Evolutionary conservation across 2,797 vertebrate genomes (phyloP), one percentile per base, ranked within the genome.

Genomic region (Pogoniulus pusillus): DNA sequence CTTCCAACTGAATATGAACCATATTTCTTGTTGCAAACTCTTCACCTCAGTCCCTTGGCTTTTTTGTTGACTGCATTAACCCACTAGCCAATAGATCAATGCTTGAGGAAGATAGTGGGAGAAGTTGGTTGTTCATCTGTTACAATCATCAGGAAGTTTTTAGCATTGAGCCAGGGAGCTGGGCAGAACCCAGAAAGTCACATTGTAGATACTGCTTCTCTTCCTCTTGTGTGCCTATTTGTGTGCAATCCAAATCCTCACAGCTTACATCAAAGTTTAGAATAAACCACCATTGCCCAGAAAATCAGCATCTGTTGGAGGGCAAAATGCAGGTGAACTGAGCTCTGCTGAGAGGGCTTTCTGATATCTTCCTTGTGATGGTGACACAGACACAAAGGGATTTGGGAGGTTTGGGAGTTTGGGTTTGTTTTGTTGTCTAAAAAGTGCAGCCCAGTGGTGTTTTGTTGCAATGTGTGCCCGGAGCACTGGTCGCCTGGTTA

Each of bases 391-490:
- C 2, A 2, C 9, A 47, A n/a, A 47, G 24, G 24, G 19, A 53
- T 35, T 39, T 79, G n/a, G 41, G 51, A 86, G 35, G 29, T 45
- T 39, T 63, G 4, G 57, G 4, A 4, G 1, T 7, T 24, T 53
- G 22, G 3, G 16, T 45, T 37, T 41, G 5, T 8, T 53, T 57
- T 32, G 12, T 26, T 39, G 10, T 47, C 26, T 45, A 4, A 15
- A 14, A 55, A 74, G 57, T n/a, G 32, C 12, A 55, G 4, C 22
- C 16, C 53, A 17, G 27, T 5, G 57, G 22, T n/a, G 1, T 0
- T 35, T 64, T 59, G n/a, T 22, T n/a, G 55, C 15, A 45, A 23
- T 45, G n/a, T 68, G 53, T 0, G 2, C 60, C 51, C 2, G 1
- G 49, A 66, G 65, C 60, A 47, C 39, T 75, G 43, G 11, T 63